phyloP scores from a whole-genome alignment of 2,888 invertebrate genomes.

The Vesta saturnalis region DNA sequence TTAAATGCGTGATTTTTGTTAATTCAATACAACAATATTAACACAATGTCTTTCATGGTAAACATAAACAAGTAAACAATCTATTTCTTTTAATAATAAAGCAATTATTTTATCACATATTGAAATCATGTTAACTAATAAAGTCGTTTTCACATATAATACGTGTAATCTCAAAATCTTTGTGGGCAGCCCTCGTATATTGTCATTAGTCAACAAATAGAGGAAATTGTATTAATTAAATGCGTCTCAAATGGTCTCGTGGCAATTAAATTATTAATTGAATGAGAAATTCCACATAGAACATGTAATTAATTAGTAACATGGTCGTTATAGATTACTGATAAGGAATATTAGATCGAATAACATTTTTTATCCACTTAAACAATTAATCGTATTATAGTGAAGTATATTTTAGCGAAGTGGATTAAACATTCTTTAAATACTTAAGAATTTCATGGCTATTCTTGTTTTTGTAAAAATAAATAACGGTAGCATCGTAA shows the following conservation, averaged over 20 bases:
- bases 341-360: not conserved
- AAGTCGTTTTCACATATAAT: no score
- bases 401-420: not conserved
- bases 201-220: no score
- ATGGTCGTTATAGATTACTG: not conserved
- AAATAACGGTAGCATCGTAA: not conserved
- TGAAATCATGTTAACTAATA: no score
- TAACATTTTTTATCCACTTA: not conserved
- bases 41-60: no score
- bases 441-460: not conserved
- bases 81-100: no score
- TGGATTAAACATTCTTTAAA: not conserved
- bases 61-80: no score
- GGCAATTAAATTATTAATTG: not conserved
- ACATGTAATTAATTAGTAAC: not conserved
- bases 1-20: no score
- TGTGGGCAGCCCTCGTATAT: no score
- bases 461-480: not conserved
- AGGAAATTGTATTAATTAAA: not conserved
- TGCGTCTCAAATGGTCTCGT: not conserved
- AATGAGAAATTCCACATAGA: not conserved
- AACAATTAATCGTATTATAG: not conserved
- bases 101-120: no score
- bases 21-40: no score
- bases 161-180: no score